Base-by-base conservation (phyloP, 2,113 vertebrate genomes). In the Pelvicachromis taeniatus region DNA sequence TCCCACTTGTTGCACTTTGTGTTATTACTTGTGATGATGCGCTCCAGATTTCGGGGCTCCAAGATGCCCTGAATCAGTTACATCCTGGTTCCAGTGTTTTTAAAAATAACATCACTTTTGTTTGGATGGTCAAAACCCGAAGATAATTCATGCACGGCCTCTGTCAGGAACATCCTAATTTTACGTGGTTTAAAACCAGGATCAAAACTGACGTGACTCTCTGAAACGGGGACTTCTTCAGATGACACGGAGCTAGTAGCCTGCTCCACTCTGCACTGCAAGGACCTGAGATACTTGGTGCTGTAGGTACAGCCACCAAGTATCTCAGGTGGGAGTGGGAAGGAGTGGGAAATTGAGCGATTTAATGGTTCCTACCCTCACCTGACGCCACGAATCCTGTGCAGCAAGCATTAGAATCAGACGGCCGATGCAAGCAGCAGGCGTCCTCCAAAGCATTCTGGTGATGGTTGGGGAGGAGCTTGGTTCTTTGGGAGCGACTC, bases 31-130 rank as follows among this genome's bases (percentile, higher is more conserved):
- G 21, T 73, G 10, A 48, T 68, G 59, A 29, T 61, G 65, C 88
- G 81, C 79, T 79, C 83, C 78, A 89, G 54, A 92, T 82, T 86
- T 83, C 59, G 35, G 26, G 3, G 4, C 35, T 68, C 13, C 4
- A 83, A 26, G 17, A 85, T 87, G 56, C 80, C n/a, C 14, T 40
- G 26, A 23, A 29, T 59, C 6, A 9, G 52, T 77, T 54, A 17
- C 4, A 8, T 83, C n/a, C 9, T 31, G 54, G 26, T 86, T 87
- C 40, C 78, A 80, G 55, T 65, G 26, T 81, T 40, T 83, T 59
- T 16, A 58, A 26, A n/a, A 59, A 65, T 56, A 65, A 53, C 55
- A 53, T 84, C 21, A 55, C 65, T 80, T 78, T 56, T 75, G 23
- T 61, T 85, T 70, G 38, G 29, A 73, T 56, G 7, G 35, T 78